These are phyloP conservation scores for Drosophila hawaiiensis DNA, from an alignment of 2,888 invertebrate genomes.

Conservation along the genomic window DNA sequence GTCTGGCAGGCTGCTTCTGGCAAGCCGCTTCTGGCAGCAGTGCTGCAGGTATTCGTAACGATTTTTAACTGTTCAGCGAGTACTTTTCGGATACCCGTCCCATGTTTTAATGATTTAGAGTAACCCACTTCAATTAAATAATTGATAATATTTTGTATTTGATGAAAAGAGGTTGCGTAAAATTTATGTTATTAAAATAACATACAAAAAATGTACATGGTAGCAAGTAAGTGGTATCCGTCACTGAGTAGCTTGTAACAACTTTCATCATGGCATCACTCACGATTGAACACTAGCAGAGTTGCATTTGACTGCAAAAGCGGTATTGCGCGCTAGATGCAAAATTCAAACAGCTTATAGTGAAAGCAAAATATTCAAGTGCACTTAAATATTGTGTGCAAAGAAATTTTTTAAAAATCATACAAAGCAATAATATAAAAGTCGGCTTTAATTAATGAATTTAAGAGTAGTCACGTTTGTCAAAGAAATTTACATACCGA, in stretches of 20 bases:
- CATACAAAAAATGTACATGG: background rate
- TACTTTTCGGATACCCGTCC: conserved; percentile 12
- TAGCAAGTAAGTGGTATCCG: conserved; percentile 18
- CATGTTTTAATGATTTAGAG: background rate
- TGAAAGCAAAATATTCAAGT: background rate
- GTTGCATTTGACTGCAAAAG: conserved; percentile 34
- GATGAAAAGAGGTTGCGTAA: background rate
- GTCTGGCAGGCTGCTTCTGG: conserved; percentile 71
- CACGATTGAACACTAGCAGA: conserved; percentile 1
- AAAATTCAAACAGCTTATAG: conserved; percentile 5
- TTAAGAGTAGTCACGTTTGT: background rate
- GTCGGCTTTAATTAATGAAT: background rate
- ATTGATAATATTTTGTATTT: background rate
- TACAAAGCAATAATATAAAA: background rate
- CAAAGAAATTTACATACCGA: background rate
- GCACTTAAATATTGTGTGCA: too few relatives aligned
- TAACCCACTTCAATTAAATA: too few relatives aligned
- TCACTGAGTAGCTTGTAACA: background rate
- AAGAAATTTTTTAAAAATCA: background rate
- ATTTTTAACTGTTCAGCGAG: background rate
- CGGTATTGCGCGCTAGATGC: conserved; percentile 12
- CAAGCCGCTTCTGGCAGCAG: conserved; percentile 67
- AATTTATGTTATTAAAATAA: background rate
- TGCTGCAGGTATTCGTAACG: conserved; percentile 29
- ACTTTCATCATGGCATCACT: conserved; percentile 27